Conservation (phyloP, 2,797 vertebrate species). For the Xenopus petersii region DNA sequence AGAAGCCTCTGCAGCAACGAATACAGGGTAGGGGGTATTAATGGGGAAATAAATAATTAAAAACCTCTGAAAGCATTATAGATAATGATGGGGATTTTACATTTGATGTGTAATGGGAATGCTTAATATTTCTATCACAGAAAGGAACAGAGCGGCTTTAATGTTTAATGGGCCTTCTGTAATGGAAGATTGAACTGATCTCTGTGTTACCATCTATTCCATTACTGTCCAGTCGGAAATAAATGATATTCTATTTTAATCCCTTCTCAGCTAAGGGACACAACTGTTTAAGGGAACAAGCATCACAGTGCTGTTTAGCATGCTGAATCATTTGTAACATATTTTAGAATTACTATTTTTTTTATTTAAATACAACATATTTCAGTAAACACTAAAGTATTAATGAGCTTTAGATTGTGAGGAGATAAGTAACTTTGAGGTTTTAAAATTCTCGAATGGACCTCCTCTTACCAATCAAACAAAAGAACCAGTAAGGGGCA, state of each 20-base stretch:
- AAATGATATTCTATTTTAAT: constrained; percentile 59
- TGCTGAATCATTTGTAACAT: too few relatives aligned
- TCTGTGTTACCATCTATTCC: constrained; percentile 46
- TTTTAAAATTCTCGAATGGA: too few relatives aligned
- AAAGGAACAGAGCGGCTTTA: constrained; percentile 51
- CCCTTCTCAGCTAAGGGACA: constrained; percentile 33
- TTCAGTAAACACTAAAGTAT: too few relatives aligned
- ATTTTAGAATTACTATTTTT: too few relatives aligned
- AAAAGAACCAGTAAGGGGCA: too few relatives aligned
- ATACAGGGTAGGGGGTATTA: background rate
- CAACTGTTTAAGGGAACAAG: constrained; percentile 20
- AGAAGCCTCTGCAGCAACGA: background rate
- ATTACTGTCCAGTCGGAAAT: constrained; percentile 54
- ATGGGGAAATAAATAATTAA: constrained; percentile 52
- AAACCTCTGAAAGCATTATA: constrained; percentile 49
- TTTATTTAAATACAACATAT: too few relatives aligned
- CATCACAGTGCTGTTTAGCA: background rate
- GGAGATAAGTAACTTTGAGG: too few relatives aligned
- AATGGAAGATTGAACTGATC: constrained; percentile 55
- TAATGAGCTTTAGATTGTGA: too few relatives aligned
- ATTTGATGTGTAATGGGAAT: constrained; percentile 59
- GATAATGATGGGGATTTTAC: constrained; percentile 56
- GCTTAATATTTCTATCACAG: constrained; percentile 58
- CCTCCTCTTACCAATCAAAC: too few relatives aligned
- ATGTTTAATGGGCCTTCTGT: constrained; percentile 62